Conservation (phyloP, 1,140 invertebrate genomes). For the Sycobia sp. region DNA sequence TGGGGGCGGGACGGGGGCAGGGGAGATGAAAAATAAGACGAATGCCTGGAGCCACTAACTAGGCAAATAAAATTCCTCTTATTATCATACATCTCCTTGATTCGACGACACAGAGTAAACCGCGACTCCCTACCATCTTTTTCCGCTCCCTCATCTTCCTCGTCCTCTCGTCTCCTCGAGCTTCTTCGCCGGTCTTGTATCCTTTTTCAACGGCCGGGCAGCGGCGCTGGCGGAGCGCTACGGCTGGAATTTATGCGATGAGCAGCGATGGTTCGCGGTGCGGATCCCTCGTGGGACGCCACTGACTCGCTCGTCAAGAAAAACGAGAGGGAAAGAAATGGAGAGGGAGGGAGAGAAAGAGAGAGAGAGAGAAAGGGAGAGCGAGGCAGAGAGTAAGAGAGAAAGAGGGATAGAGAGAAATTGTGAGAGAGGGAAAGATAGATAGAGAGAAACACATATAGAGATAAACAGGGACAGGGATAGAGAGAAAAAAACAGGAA, state of each 20-base stretch:
- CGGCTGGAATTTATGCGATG: slow-evolving; percentile 53
- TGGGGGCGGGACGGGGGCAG: not conserved
- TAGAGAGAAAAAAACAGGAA: too few species aligned
- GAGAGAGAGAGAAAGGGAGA: too few species aligned
- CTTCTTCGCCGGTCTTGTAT: slow-evolving; percentile 12
- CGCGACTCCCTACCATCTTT: slow-evolving; percentile 2
- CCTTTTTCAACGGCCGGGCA: slow-evolving; percentile 2
- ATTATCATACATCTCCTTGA: slow-evolving; percentile 30
- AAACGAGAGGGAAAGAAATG: not conserved
- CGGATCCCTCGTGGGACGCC: slow-evolving; percentile 9
- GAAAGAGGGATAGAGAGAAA: too few species aligned
- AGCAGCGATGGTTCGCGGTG: slow-evolving; percentile 18
- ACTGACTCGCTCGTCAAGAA: not conserved
- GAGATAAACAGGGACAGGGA: too few species aligned
- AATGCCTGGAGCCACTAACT: slow-evolving; percentile 22
- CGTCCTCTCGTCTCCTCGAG: not conserved
- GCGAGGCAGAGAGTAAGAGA: too few species aligned
- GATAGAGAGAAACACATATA: too few species aligned
- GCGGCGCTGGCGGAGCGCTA: slow-evolving; percentile 33
- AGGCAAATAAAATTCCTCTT: slow-evolving; percentile 29
- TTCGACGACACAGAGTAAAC: slow-evolving; percentile 24
- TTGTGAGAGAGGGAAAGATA: too few species aligned
- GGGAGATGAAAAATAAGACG: not conserved
- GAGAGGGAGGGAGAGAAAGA: too few species aligned
- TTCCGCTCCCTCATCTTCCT: not conserved